These are phyloP conservation scores for Cinara cedri DNA, from an alignment of 2,888 invertebrate genomes.

Conservation along the genomic window DNA sequence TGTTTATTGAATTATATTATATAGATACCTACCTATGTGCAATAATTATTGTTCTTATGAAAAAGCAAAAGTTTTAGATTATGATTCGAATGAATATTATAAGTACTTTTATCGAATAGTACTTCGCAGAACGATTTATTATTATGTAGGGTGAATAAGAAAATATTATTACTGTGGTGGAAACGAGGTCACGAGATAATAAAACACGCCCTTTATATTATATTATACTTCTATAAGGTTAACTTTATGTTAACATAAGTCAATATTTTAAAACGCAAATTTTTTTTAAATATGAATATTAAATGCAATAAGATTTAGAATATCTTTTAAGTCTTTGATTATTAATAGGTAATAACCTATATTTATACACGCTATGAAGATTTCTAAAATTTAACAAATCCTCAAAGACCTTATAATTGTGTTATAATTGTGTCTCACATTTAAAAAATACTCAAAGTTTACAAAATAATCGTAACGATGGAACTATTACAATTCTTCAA, in stretches of 20 bases:
- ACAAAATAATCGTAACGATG: no score
- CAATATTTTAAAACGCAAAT: not conserved
- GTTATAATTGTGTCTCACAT: no score
- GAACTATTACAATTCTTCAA: no score
- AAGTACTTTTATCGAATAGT: not conserved
- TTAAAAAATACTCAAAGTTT: no score
- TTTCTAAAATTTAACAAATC: no score
- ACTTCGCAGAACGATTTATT: not conserved
- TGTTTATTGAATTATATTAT: not conserved
- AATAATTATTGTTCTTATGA: not conserved
- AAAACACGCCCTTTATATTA: constrained; percentile 35
- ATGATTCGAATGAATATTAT: not conserved
- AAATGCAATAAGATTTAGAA: not conserved
- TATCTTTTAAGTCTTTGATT: not conserved
- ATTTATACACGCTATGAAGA: no score
- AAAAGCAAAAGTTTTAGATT: not conserved
- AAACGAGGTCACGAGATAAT: constrained; percentile 45
- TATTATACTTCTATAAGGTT: not conserved
- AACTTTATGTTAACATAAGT: not conserved
- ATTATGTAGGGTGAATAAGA: not conserved
- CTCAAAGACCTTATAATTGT: no score
- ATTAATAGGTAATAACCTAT: no score
- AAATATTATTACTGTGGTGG: constrained; percentile 1
- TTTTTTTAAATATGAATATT: not conserved
- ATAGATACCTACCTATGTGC: not conserved